Evolutionary conservation across 1,140 invertebrate species (phyloP).

Genomic region (Bathynomus jamesi): DNA sequence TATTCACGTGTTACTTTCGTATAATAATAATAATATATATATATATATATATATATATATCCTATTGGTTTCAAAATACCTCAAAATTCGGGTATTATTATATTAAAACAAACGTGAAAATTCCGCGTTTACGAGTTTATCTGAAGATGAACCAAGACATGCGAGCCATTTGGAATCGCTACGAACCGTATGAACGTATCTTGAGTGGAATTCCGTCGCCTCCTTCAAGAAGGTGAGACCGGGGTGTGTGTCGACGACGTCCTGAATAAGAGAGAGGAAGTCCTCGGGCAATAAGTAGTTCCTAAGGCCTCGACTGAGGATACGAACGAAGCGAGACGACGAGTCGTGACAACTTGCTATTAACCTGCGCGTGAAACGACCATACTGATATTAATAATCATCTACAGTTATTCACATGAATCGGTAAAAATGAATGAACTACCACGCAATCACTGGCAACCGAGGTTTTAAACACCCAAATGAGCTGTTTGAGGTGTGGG

Average conservation of each 20-base stretch:
- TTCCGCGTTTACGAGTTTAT: too few species aligned
- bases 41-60: slow-evolving; percentile 6
- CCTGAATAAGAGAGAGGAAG: slow-evolving; percentile 86
- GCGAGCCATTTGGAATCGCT: neutral
- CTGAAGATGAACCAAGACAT: too few species aligned
- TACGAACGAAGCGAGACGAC: slow-evolving; percentile 79
- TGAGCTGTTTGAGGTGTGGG: too few species aligned
- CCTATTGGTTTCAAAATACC: too few species aligned
- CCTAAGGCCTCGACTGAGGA: slow-evolving; percentile 50
- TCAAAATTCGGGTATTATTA: too few species aligned
- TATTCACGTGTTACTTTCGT: too few species aligned
- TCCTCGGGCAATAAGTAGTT: slow-evolving; percentile 57
- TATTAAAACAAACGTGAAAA: too few species aligned
- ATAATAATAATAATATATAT: slow-evolving; percentile 20
- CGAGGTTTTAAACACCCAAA: neutral
- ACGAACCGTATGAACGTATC: slow-evolving; percentile 91
- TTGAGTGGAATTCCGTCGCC: slow-evolving; percentile 81
- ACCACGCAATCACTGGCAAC: neutral
- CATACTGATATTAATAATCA: too few species aligned
- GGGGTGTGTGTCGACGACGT: slow-evolving; percentile 98
- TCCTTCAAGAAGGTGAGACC: slow-evolving; percentile 61
- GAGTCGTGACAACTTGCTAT: slow-evolving; percentile 72
- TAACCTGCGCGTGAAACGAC: slow-evolving; percentile 51
- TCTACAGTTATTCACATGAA: neutral
- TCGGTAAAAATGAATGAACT: neutral